phyloP scores from a whole-genome alignment of 2,113 vertebrate species.

The Passer domesticus region DNA sequence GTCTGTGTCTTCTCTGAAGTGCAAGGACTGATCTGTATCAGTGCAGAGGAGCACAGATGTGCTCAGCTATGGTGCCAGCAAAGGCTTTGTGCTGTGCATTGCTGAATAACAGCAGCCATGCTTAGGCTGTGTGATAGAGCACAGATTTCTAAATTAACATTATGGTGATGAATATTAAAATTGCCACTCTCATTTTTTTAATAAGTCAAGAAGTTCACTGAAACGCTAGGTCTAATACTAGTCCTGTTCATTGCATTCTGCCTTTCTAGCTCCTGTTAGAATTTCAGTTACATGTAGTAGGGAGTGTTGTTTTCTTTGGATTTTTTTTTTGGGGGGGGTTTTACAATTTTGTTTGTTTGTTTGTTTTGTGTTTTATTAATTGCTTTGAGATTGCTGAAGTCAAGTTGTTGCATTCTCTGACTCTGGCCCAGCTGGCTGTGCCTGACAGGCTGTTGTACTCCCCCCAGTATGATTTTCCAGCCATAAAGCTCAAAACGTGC shows the following conservation, averaged over 20 bases:
- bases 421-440: not conserved
- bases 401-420: not conserved
- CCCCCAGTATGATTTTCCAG: not conserved
- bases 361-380: not conserved
- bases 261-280: not conserved
- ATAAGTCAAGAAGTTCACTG: not conserved
- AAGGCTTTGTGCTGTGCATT: not conserved
- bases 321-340: not conserved
- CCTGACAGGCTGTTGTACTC: not conserved
- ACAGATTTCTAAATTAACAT: not conserved
- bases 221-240: not conserved
- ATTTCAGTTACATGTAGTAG: not conserved
- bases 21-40: not conserved
- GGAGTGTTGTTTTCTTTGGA: not conserved
- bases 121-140: too few species aligned
- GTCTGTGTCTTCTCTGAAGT: not conserved
- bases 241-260: not conserved
- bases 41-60: not conserved
- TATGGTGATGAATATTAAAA: not conserved
- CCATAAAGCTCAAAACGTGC: not conserved
- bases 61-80: accelerated
- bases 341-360: not conserved
- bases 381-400: not conserved
- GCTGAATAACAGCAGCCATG: not conserved
- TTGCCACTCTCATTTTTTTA: not conserved